These are phyloP conservation scores for Spatula versicolor DNA, from an alignment of 2,797 vertebrate species.

Conservation along the genomic window DNA sequence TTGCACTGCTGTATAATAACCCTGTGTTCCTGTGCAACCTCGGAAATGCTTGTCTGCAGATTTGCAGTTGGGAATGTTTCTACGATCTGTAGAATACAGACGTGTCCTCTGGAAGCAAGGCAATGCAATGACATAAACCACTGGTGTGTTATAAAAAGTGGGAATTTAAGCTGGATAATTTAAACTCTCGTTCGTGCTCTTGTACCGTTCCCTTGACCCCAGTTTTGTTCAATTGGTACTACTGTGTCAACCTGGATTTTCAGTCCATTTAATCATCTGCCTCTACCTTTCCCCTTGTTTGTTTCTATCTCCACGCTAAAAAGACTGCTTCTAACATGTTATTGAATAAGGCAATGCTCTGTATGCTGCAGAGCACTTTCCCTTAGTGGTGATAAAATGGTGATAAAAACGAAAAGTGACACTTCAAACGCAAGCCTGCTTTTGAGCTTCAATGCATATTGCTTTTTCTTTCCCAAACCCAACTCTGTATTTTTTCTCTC, in stretches of 20 bases:
- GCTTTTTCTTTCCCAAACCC: constrained; percentile 32
- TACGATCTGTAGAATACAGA: background rate
- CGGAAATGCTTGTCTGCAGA: background rate
- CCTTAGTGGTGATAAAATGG: constrained; percentile 60
- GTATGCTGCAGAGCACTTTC: constrained; percentile 41
- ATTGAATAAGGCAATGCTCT: constrained; percentile 47
- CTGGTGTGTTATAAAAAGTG: background rate
- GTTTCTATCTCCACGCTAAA: constrained; percentile 39
- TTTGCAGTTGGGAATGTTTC: background rate
- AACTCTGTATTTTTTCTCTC: background rate
- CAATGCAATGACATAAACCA: background rate
- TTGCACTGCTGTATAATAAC: background rate
- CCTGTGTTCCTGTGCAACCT: background rate
- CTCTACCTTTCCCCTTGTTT: constrained; percentile 47
- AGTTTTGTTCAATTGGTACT: constrained; percentile 16
- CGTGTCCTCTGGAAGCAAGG: background rate
- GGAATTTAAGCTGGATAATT: constrained; percentile 33
- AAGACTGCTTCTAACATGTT: constrained; percentile 5
- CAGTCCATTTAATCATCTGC: constrained; percentile 63
- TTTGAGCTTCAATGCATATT: constrained; percentile 13
- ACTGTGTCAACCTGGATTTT: constrained; percentile 63
- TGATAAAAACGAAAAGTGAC: constrained; percentile 70
- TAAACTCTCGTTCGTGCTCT: background rate
- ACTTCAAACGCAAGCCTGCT: constrained; percentile 45
- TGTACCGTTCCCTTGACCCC: constrained; percentile 8